phyloP scores from a whole-genome alignment of 2,797 vertebrate genomes.

The Megalops cyprinoides region DNA sequence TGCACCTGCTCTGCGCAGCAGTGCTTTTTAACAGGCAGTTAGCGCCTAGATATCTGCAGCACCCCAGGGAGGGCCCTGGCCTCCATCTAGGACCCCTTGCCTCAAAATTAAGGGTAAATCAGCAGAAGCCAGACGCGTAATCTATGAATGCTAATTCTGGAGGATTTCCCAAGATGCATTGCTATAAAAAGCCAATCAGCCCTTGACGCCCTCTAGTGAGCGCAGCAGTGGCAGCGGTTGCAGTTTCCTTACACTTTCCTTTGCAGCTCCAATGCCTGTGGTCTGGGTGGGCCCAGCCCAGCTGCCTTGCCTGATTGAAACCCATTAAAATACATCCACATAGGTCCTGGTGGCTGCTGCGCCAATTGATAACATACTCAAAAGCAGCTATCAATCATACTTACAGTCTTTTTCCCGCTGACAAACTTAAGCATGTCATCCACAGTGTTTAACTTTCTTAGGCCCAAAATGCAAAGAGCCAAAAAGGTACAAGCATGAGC shows the following conservation, averaged over 20 bases:
- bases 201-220: too few relatives aligned
- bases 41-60: slow-evolving; percentile 62
- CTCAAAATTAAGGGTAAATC: slow-evolving; percentile 61
- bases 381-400: slow-evolving; percentile 69
- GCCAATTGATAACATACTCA: slow-evolving; percentile 65
- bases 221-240: too few relatives aligned
- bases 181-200: slow-evolving; percentile 63
- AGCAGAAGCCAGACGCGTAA: slow-evolving; percentile 50
- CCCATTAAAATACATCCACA: slow-evolving; percentile 10
- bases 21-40: slow-evolving; percentile 66
- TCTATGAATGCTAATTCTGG: slow-evolving; percentile 45
- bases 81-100: slow-evolving; percentile 39
- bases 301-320: too few relatives aligned
- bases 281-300: slow-evolving; percentile 39
- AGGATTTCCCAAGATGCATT: slow-evolving; percentile 35
- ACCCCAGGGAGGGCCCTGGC: slow-evolving; percentile 49
- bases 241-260: too few relatives aligned
- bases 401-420: slow-evolving; percentile 64
- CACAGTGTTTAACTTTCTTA: slow-evolving; percentile 42
- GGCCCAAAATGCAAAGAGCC: slow-evolving; percentile 51
- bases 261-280: too few relatives aligned
- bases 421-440: slow-evolving; percentile 63
- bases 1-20: slow-evolving; percentile 56
- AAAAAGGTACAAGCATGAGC: slow-evolving; percentile 49
- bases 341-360: slow-evolving; percentile 46